A percentile compares a stretch with the other conserved stretches of the same genome.
phyloP scores from a whole-genome alignment of 2,797 vertebrate genomes.

The Xiphophorus birchmanni region DNA sequence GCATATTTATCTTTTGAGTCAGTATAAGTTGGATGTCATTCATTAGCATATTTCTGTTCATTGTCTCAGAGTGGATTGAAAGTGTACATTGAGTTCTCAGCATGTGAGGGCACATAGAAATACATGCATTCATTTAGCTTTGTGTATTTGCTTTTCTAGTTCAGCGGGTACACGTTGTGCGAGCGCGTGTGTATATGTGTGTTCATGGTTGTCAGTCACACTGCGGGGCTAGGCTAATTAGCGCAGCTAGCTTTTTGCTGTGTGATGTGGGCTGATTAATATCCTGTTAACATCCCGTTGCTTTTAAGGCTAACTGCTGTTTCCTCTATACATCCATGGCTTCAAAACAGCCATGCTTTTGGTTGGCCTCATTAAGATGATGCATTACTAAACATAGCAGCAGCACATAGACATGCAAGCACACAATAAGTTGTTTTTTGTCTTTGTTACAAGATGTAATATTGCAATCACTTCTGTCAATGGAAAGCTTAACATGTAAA shows the following conservation, averaged over 20 bases:
- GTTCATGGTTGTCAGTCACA: conserved; percentile 62
- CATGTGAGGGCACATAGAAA: conserved; percentile 6
- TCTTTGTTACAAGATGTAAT: not conserved
- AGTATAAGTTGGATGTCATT: conserved; percentile 3
- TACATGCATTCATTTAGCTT: not conserved
- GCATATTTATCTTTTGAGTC: conserved; percentile 10
- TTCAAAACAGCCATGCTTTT: conserved; percentile 45
- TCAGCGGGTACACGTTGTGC: not conserved
- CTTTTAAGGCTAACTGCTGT: conserved; percentile 71
- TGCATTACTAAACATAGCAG: conserved; percentile 50
- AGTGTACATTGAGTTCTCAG: conserved; percentile 12
- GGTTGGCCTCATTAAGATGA: conserved; percentile 62
- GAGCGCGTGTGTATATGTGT: conserved; percentile 26
- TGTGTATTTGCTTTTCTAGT: conserved; percentile 4
- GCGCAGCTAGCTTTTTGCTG: conserved; percentile 68
- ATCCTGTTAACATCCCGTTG: conserved; percentile 71
- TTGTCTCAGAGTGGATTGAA: not conserved
- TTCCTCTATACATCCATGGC: conserved; percentile 63
- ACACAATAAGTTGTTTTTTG: not conserved
- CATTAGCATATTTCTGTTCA: conserved; percentile 21
- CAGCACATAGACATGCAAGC: conserved; percentile 29
- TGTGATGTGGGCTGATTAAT: conserved; percentile 74
- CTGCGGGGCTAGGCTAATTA: conserved; percentile 74
- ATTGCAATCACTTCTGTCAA: not conserved
- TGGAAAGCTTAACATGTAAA: conserved; percentile 21